Conservation (phyloP, 1,140 invertebrate species). For the Pollicipes pollicipes region DNA sequence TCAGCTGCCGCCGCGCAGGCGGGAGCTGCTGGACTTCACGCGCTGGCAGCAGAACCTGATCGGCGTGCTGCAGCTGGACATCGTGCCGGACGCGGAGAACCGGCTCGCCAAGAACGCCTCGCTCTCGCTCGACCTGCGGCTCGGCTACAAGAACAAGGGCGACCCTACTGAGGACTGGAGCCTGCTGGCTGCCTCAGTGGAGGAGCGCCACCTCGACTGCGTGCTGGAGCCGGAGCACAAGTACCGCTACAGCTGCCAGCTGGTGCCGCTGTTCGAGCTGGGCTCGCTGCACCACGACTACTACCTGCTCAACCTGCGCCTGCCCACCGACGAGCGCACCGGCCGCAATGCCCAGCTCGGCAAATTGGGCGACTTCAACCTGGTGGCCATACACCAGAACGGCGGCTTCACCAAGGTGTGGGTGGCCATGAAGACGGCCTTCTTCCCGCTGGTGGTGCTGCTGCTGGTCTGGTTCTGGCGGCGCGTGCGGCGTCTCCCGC, state of each 20-base stretch:
- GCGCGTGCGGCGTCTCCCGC: slow-evolving; percentile 59
- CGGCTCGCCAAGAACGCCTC: too few relatives aligned
- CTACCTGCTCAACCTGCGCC: slow-evolving; percentile 83
- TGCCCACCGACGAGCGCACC: slow-evolving; percentile 47
- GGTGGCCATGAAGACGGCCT: slow-evolving; percentile 83
- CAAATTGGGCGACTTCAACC: slow-evolving; percentile 26
- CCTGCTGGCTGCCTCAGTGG: slow-evolving; percentile 50
- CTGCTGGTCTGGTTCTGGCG: slow-evolving; percentile 99
- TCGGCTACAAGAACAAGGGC: slow-evolving; percentile 67
- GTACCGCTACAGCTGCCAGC: slow-evolving; percentile 71
- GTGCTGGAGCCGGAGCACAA: slow-evolving; percentile 34
- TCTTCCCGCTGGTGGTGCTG: slow-evolving; percentile 87
- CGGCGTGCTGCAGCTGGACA: slow-evolving; percentile 85
- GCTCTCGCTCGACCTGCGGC: slow-evolving; percentile 64
- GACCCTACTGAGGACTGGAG: slow-evolving; percentile 67
- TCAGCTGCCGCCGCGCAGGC: slow-evolving; percentile 65
- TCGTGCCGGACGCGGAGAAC: slow-evolving; percentile 70
- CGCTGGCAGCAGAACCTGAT: too few relatives aligned
- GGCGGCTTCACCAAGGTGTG: slow-evolving; percentile 98
- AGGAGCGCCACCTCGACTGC: slow-evolving; percentile 64
- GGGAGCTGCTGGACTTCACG: slow-evolving; percentile 95
- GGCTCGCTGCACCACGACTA: too few relatives aligned
- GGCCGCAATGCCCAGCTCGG: slow-evolving; percentile 29
- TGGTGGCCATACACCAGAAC: slow-evolving; percentile 75
- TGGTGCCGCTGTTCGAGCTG: slow-evolving; percentile 88